Evolutionary conservation across 1,140 invertebrate genomes (phyloP), one percentile per base, ranked within the genome.

Genomic region (Hydropsyche tenuis): DNA sequence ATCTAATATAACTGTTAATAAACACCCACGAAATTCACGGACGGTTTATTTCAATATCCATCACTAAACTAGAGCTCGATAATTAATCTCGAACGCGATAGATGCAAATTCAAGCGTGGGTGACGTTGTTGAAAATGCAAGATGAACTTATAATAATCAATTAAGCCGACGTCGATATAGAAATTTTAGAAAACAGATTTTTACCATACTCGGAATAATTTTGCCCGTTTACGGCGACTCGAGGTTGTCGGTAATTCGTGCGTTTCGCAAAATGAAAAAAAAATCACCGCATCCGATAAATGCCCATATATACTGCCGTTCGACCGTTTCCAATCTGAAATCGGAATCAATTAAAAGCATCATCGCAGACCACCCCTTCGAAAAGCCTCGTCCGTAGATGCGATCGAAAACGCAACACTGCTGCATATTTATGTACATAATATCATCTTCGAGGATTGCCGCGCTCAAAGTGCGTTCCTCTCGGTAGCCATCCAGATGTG

Each of bases 331-430:
- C 72, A 69, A 73, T 73, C 72, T 73, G 11, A 27, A 42, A 37
- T 68, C 23, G 43, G 30, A 73, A 68, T 73, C 72, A 73, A 73
- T 73, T 69, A 68, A 73, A 73, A 56, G 22, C 72, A 42, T 73
- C 63, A 69, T 12, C 64, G 72, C 46, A 69, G 64, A 56, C 72
- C 64, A 56, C 72, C 45, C 65, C 71, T 60, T 68, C 51, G 62
- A 62, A 30, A 45, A 37, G 30, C 9, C 30, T n/a, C n/a, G n/a
- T n/a, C n/a, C n/a, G n/a, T n/a, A n/a, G n/a, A n/a, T n/a, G n/a
- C 3, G 9, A 37, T 37, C 30, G 30, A 37, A 37, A 37, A 9
- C 3, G 30, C 30, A 37, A 37, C 3, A n/a, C n/a, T n/a, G 30
- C 30, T 3, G 6, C 6, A 16, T 66, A 42, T 27, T n/a, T 22